Evolutionary conservation across 2,888 invertebrate genomes (phyloP).

Genomic region (Latrodectus hesperus): DNA sequence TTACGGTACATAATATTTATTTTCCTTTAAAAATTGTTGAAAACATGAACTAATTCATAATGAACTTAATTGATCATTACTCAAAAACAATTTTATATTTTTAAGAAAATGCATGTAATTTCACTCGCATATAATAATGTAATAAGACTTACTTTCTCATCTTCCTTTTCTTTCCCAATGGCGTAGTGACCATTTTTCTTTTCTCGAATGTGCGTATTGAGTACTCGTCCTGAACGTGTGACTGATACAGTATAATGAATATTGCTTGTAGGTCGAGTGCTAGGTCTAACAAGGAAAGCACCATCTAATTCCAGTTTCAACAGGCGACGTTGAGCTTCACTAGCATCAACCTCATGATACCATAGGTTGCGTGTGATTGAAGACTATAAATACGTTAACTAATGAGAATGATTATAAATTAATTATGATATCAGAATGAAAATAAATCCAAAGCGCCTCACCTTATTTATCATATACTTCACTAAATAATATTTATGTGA

Average conservation of each 20-base stretch:
- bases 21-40: background rate
- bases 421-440: too few species aligned
- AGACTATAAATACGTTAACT: background rate
- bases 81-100: background rate
- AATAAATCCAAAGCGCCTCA: too few species aligned
- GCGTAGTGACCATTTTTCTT: constrained; percentile 6
- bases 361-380: constrained; percentile 8
- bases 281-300: constrained; percentile 44
- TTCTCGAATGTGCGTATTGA: constrained; percentile 30
- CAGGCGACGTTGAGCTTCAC: constrained; percentile 18
- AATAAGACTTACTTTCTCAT: constrained; percentile 12
- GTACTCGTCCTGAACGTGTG: background rate
- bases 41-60: background rate
- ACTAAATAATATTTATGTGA: too few species aligned
- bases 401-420: background rate
- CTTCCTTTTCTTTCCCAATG: constrained; percentile 17
- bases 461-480: too few species aligned
- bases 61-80: background rate
- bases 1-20: too few species aligned
- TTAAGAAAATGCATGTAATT: too few species aligned
- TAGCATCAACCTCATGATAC: constrained; percentile 37
- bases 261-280: constrained; percentile 13
- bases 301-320: constrained; percentile 25
- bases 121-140: too few species aligned
- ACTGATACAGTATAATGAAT: constrained; percentile 33